phyloP scores from a whole-genome alignment of 64 coral and sea anemone species.

The Hydrozoanthus tunicans region DNA sequence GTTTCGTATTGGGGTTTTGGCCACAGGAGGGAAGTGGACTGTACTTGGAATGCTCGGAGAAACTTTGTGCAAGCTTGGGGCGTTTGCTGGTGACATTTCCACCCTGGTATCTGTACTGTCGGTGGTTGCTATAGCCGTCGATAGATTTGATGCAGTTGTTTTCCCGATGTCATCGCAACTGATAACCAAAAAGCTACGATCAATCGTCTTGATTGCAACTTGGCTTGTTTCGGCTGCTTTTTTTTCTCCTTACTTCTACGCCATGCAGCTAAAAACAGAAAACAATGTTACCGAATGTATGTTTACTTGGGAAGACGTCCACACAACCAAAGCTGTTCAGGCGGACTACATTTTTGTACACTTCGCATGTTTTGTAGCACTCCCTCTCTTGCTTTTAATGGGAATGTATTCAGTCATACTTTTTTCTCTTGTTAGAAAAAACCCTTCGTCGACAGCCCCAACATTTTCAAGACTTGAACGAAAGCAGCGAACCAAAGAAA shows the following conservation, averaged over 20 bases:
- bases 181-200: constrained; percentile 13
- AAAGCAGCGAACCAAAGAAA: not conserved
- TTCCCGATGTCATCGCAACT: constrained; percentile 15
- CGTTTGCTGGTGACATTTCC: constrained; percentile 34
- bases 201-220: not conserved
- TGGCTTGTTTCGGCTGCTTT: constrained; percentile 11
- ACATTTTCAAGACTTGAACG: not conserved
- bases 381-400: not conserved
- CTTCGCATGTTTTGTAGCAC: constrained; percentile 31
- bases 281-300: constrained; percentile 10
- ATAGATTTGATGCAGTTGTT: constrained; percentile 53
- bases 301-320: constrained; percentile 23
- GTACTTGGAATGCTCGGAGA: constrained; percentile 8
- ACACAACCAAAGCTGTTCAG: not conserved
- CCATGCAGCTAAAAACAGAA: not conserved
- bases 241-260: constrained; percentile 40
- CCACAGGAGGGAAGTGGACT: constrained; percentile 2
- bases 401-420: constrained; percentile 10
- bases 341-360: constrained; percentile 2
- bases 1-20: constrained; percentile 7
- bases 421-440: constrained; percentile 9
- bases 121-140: constrained; percentile 19
- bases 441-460: not conserved
- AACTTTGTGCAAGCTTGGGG: constrained; percentile 30
- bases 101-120: not conserved